Conservation (phyloP, 1,140 invertebrate species). For the Bilobella aurantiaca region DNA sequence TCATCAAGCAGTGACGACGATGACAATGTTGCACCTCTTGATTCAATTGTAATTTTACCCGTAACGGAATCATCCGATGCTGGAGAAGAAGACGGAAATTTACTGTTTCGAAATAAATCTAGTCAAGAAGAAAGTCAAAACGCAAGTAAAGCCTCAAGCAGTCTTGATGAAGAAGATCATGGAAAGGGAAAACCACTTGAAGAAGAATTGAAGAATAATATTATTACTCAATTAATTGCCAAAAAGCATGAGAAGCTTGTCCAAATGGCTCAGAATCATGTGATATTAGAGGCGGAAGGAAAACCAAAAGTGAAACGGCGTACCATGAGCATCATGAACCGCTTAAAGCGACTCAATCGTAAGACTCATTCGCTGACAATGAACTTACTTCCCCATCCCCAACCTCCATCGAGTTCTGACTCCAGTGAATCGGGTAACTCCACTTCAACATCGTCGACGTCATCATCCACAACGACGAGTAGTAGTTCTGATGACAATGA, state of each 20-base stretch:
- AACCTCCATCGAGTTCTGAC: background rate
- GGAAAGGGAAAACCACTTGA: no score
- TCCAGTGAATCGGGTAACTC: background rate
- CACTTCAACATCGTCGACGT: background rate
- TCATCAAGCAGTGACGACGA: no score
- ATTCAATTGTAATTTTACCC: no score
- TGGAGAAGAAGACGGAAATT: no score
- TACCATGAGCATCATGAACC: background rate
- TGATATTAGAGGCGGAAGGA: constrained; percentile 8
- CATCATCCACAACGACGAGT: background rate
- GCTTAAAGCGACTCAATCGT: background rate
- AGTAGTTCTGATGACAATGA: background rate
- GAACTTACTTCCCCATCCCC: background rate
- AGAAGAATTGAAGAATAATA: constrained; percentile 15
- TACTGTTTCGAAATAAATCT: no score
- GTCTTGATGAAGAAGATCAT: no score
- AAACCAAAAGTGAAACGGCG: background rate
- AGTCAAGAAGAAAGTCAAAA: no score
- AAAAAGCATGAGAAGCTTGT: constrained; percentile 11
- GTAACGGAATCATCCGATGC: no score
- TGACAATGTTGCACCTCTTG: no score
- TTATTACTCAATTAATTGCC: constrained; percentile 22
- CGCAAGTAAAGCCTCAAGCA: no score
- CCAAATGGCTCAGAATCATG: constrained; percentile 11
- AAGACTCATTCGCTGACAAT: background rate